Evolutionary conservation across 2,113 vertebrate species (phyloP), one percentile per base, ranked within the genome.

Genomic region (Martes martes): DNA sequence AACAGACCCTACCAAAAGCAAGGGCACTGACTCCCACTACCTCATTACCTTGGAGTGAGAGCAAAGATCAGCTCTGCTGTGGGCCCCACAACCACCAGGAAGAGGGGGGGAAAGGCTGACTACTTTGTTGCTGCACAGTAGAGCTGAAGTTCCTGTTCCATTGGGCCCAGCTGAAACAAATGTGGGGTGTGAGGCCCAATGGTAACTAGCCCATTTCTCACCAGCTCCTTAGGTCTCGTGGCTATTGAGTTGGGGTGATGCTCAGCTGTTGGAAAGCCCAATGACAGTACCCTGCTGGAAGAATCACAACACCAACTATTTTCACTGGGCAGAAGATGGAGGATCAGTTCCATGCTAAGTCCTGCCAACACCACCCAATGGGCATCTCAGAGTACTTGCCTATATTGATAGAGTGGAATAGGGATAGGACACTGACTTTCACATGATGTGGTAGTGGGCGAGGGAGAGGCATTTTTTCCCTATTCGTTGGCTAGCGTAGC

Each of bases 41-140:
- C 10, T 78, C 4, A 50, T 13, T 55, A 50, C 28, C 59, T 80
- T 45, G 16, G 19, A 76, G 18, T 67, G 8, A 39, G 15, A 16
- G 28, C 24, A 36, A 87, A 87, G 47, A 59, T 61, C 47, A 81
- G 16, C 42, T 76, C 52, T 13, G 4, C 13, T 7, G 15, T 26
- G 57, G 1, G 28, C 13, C 23, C 59, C 28, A 24, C 0, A 79
- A 14, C 50, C 21, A 52, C 10, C 65, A 74, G 39, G n/a, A 79
- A 69, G 47, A 0, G 0, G 14, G 1, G 65, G 33, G 21, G 7
- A 2, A 4, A 47, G 23, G 31, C 24, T 16, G 6, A 19, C 13
- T 7, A 15, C 39, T 47, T 21, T 57, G 52, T 55, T 55, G 15
- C 16, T 55, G 52, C 52, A 55, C 52, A 55, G 52, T 55, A 55